phyloP scores from a whole-genome alignment of 2,113 vertebrate species.

The Felis chaus region DNA sequence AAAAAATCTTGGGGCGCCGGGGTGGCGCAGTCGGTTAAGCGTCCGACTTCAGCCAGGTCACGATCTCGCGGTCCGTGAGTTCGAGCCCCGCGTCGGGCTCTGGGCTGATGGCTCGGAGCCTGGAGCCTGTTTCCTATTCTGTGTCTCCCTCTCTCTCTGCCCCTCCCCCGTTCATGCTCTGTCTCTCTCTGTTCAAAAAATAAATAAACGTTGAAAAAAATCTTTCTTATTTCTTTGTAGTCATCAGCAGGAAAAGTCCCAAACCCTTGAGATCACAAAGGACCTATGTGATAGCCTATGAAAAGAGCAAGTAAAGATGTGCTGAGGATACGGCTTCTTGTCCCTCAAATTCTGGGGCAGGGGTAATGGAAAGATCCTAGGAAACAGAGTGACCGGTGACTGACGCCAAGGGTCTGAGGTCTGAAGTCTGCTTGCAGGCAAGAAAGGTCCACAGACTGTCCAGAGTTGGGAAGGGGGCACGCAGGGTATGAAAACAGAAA shows the following conservation, averaged over 20 bases:
- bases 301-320: not conserved
- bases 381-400: not conserved
- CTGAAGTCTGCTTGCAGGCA: not conserved
- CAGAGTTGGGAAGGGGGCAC: not conserved
- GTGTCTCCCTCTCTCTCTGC: too few species aligned
- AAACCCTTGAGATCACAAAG: not conserved
- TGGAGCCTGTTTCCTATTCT: too few species aligned
- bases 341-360: not conserved
- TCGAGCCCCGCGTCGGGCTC: too few species aligned
- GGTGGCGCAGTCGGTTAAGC: too few species aligned
- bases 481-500: not conserved
- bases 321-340: not conserved
- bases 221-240: not conserved
- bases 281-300: not conserved
- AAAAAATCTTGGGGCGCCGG: not conserved
- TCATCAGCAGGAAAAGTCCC: not conserved
- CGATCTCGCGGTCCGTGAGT: too few species aligned
- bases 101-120: too few species aligned
- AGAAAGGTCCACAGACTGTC: not conserved
- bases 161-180: too few species aligned
- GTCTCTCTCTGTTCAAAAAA: too few species aligned
- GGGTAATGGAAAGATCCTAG: not conserved
- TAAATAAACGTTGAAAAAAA: too few species aligned
- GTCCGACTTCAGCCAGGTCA: too few species aligned
- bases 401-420: not conserved